Base-by-base conservation (phyloP, 2,888 invertebrate species). In the Phasia obesa region DNA sequence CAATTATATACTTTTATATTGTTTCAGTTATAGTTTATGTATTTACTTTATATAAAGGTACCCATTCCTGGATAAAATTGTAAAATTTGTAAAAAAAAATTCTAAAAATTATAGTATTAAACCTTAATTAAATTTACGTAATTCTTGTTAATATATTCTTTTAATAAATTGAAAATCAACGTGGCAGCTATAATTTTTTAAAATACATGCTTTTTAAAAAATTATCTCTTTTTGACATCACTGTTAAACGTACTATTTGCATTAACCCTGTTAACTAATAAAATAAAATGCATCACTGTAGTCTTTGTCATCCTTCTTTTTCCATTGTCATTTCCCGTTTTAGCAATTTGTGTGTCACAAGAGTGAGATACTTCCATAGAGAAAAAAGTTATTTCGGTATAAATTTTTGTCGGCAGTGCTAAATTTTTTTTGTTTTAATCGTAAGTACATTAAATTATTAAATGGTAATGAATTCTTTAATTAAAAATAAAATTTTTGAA, bases 381-480 rank as follows among this genome's bases (percentile, higher is more conserved):
- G 55, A 44, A 51, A 51, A 53, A 75, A 49, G 64, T 70, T 49
- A 42, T 47, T 79, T 79, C 15, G 42, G 59, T 60, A 75, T 71
- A 83, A 79, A 79, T 83, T 83, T 83, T 88, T 88, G 86, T 86
- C 86, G 88, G 89, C 88, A 88, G 88, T 90, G 90, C 90, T 88
- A 88, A 86, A 87, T 88, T 87, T 90, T 90, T 90, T 90, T 90
- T 90, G 90, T 90, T 90, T 90, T 90, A 90, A 90, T 87, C 89
- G 90, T 90, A 88, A 90, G 90, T 90, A 90, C 17, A 71, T 71
- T 35, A n/a, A 27, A 25, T 17, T 15, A 35, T 65, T 42, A 53
- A 31, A 42, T 19, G 57, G 13, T 47, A 57, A 25, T 0, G n/a
- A 4, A 19, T 31, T 4, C 3, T 15, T 2, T 42, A 2, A 42